These are phyloP conservation scores for Peromyscus californicus DNA, from an alignment of 2,113 vertebrate genomes.

Conservation along the genomic window DNA sequence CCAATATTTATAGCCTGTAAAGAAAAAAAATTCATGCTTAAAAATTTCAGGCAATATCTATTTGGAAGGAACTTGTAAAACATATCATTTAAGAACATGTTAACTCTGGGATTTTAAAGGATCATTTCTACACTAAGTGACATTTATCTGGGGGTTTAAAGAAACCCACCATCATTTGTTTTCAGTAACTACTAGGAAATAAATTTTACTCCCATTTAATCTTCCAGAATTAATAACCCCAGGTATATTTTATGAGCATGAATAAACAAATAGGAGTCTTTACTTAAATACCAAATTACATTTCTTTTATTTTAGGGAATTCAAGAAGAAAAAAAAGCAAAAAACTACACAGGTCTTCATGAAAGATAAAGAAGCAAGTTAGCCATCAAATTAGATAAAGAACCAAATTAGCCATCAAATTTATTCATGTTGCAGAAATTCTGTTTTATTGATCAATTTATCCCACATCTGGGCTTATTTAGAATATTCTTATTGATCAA, in stretches of 20 bases:
- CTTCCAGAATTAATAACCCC: slow-evolving; percentile 59
- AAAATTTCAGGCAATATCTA: slow-evolving; percentile 25
- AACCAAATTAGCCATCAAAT: slow-evolving; percentile 36
- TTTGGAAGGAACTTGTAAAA: slow-evolving; percentile 46
- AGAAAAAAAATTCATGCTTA: slow-evolving; percentile 31
- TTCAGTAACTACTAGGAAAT: slow-evolving; percentile 60
- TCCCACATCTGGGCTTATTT: slow-evolving; percentile 34
- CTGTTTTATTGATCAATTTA: slow-evolving; percentile 62
- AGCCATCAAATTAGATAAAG: slow-evolving; percentile 22
- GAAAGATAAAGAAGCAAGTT: slow-evolving; percentile 46
- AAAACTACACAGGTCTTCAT: slow-evolving; percentile 42
- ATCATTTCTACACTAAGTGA: slow-evolving; percentile 21
- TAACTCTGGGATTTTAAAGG: slow-evolving; percentile 51
- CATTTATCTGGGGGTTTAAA: slow-evolving; percentile 14
- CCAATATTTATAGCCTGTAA: slow-evolving; percentile 57
- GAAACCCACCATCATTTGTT: slow-evolving; percentile 60
- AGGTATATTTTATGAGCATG: slow-evolving; percentile 55
- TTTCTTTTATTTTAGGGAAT: slow-evolving; percentile 68
- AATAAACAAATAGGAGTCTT: slow-evolving; percentile 56
- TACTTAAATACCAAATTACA: slow-evolving; percentile 52
- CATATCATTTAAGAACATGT: slow-evolving; percentile 69
- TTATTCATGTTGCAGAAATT: slow-evolving; percentile 44
- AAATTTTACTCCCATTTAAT: slow-evolving; percentile 53
- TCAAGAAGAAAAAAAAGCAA: slow-evolving; percentile 55
- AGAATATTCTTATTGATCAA: slow-evolving; percentile 51